phyloP scores from a whole-genome alignment of 2,113 vertebrate genomes.

The Corydoras sp. region DNA sequence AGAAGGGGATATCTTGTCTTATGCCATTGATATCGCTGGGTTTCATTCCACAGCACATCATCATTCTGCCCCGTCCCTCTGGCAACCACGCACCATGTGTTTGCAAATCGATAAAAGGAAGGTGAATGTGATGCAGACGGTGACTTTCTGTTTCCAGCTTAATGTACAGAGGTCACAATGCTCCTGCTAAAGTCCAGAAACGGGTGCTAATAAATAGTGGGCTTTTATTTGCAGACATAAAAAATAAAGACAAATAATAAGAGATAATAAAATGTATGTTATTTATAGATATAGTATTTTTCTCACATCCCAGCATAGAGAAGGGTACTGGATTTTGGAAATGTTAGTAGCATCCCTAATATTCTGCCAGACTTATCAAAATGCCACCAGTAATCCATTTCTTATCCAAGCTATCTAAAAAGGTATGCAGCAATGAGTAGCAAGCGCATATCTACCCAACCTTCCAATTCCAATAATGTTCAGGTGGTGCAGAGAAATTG shows the following conservation, averaged over 20 bases:
- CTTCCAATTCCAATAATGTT: neutral
- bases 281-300: neutral
- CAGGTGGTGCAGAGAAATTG: neutral
- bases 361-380: neutral
- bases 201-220: neutral
- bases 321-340: neutral
- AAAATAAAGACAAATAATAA: too few relatives aligned
- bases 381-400: conserved; percentile 2
- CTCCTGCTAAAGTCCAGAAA: neutral
- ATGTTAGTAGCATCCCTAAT: neutral
- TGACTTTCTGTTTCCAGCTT: conserved; percentile 12
- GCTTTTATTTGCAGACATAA: neutral
- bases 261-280: neutral
- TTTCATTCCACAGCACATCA: conserved; percentile 35
- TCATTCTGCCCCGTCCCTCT: conserved; percentile 28
- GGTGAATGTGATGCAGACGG: conserved; percentile 27
- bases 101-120: conserved; percentile 40
- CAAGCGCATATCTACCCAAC: neutral
- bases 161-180: conserved; percentile 6
- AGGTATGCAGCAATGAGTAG: neutral
- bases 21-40: conserved; percentile 25
- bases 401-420: neutral
- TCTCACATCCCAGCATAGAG: neutral
- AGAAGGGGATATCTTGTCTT: conserved; percentile 24
- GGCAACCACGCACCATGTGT: conserved; percentile 24